phyloP scores from a whole-genome alignment of 1,140 invertebrate species.

The Bombus sylvicola region DNA sequence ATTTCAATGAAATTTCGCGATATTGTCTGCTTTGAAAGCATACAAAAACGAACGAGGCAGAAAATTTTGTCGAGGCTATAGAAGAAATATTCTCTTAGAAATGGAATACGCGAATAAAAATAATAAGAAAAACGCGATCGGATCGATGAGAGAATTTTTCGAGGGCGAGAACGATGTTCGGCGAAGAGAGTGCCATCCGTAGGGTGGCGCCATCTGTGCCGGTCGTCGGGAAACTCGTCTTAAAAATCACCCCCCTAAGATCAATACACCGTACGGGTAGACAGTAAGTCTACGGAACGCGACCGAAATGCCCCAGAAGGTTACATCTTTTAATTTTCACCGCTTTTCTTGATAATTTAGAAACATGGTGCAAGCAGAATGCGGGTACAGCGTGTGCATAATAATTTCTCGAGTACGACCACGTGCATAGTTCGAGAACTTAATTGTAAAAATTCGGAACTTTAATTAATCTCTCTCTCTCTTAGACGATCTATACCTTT shows the following conservation, averaged over 20 bases:
- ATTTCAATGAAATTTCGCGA: not conserved
- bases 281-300: slow-evolving; percentile 53
- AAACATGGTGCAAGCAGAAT: not conserved
- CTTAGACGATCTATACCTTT: too few relatives aligned
- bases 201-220: slow-evolving; percentile 71
- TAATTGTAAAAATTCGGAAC: too few relatives aligned
- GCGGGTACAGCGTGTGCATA: not conserved
- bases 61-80: not conserved
- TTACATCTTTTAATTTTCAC: slow-evolving; percentile 21
- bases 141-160: slow-evolving; percentile 2
- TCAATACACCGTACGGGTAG: slow-evolving; percentile 70
- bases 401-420: not conserved
- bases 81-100: too few relatives aligned
- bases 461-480: too few relatives aligned
- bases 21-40: too few relatives aligned
- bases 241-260: slow-evolving; percentile 74
- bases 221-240: slow-evolving; percentile 69
- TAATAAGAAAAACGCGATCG: not conserved
- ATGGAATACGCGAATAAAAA: not conserved
- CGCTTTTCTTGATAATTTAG: not conserved
- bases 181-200: slow-evolving; percentile 12
- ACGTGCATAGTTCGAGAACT: too few relatives aligned
- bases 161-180: not conserved
- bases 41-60: not conserved
- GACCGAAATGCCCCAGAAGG: not conserved